Base-by-base conservation (phyloP, 2,888 invertebrate species). In the Rhabditoides inermis region DNA sequence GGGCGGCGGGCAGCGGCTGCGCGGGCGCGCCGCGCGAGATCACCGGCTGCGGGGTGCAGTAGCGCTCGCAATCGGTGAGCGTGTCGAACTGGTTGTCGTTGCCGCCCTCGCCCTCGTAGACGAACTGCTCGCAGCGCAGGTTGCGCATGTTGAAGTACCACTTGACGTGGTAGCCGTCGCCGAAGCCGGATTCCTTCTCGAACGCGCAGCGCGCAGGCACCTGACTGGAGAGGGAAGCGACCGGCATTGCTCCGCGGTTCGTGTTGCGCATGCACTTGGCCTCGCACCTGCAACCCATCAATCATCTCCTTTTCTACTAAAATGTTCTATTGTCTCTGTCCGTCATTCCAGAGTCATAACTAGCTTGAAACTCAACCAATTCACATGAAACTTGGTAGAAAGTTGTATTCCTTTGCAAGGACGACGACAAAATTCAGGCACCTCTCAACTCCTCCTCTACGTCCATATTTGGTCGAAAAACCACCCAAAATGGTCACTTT, bases 131-230 rank as follows among this genome's bases (percentile, higher is more conserved):
- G 56, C 75, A 75, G 25, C 71, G 61, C 18, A 73, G 61, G 45
- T 73, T 72, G 30, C 65, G 53, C 54, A 59, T 63, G 65, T 75
- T 72, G 67, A 71, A 75, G 62, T 70, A 73, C 69, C 65, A 75
- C 45, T 70, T 68, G 36, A 68, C 61, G 49, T 69, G 58, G 62
- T 74, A 75, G 30, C 70, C 75, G 50, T 60, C 61, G 49, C 75
- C 72, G 28, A 48, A 54, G 45, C 75, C 75, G 27, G 65, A 51
- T 50, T 70, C 68, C 51, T 63, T 69, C 10, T 64, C 65, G 40
- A 52, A 60, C 23, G 65, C 56, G 60, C 75, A 75, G 6, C 63
- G 60, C 39, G 65, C 65, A 2, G 73, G 74, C 5, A 73, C 60
- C 45, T 65, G 60, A 25, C 63, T 55, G 6, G 58, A 49, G 37